Percentiles rank a stretch among this genome's conserved stretches.
Conservation (phyloP, 2,888 invertebrate species). For the Clanis bilineata region DNA sequence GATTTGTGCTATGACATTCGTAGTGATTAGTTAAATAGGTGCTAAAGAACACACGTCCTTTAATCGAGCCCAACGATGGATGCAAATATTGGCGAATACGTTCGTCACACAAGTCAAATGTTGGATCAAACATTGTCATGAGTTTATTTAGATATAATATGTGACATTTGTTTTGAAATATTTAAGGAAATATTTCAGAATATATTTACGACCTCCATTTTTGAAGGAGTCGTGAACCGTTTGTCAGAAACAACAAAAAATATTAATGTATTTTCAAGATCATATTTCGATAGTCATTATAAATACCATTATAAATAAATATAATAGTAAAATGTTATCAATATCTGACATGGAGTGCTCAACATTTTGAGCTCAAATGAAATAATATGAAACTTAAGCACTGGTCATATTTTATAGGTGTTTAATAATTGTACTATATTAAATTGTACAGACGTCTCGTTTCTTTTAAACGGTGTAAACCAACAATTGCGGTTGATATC, state of each 20-base stretch:
- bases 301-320: slow-evolving; percentile 6
- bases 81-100: not conserved
- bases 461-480: not conserved
- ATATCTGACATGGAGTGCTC: not conserved
- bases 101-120: not conserved
- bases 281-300: not conserved
- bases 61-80: not conserved
- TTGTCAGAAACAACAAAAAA: not conserved
- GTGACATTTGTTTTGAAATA: not conserved
- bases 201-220: not conserved
- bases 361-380: slow-evolving; percentile 10
- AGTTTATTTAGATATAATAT: not conserved
- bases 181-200: not conserved
- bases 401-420: slow-evolving; percentile 12
- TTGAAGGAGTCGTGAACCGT: not conserved
- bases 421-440: not conserved
- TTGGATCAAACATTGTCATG: slow-evolving; percentile 5
- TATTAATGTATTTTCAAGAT: not conserved
- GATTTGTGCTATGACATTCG: not conserved
- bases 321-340: not conserved
- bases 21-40: not conserved
- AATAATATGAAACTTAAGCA: not conserved
- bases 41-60: not conserved
- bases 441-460: not conserved
- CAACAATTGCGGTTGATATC: not conserved